Percentiles rank a stretch among this genome's conserved stretches.
Evolutionary conservation across 2,888 invertebrate species (phyloP).

Genomic region (Xylocampa areola): DNA sequence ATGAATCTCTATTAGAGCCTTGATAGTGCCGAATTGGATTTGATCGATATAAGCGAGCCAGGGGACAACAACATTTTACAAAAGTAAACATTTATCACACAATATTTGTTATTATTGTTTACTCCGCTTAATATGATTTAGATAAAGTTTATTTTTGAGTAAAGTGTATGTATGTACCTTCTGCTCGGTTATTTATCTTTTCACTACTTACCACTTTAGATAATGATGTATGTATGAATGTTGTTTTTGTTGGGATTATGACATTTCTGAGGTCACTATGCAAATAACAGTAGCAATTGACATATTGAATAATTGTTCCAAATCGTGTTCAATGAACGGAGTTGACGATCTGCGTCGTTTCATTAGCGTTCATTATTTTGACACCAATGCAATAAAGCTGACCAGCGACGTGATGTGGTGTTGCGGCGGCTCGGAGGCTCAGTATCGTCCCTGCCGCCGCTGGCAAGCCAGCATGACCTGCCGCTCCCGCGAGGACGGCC

Average conservation of each 20-base stretch:
- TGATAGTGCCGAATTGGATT: constrained; percentile 67
- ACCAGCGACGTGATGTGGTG: constrained; percentile 71
- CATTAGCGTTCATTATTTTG: constrained; percentile 83
- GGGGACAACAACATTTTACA: constrained; percentile 69
- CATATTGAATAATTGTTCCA: constrained; percentile 4
- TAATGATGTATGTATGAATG: too few relatives aligned
- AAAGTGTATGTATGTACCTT: background rate
- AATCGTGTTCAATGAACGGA: constrained; percentile 12
- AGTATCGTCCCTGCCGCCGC: constrained; percentile 69
- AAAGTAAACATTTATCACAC: constrained; percentile 9
- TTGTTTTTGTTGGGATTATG: background rate
- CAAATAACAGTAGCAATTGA: constrained; percentile 2
- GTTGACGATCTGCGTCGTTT: constrained; percentile 67
- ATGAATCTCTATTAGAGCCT: constrained; percentile 56
- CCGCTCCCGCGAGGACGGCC: constrained; percentile 65
- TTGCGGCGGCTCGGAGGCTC: constrained; percentile 54
- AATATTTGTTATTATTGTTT: constrained; percentile 13
- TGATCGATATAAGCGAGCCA: constrained; percentile 64
- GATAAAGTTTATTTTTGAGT: constrained; percentile 11
- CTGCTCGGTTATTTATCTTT: constrained; percentile 12
- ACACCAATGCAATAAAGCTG: constrained; percentile 81
- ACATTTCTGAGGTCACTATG: background rate
- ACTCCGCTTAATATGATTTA: constrained; percentile 7
- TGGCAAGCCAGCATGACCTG: constrained; percentile 70
- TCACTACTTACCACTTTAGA: background rate